Base-by-base conservation (phyloP, 2,888 invertebrate genomes). In the Agonopterix alstromeriana region DNA sequence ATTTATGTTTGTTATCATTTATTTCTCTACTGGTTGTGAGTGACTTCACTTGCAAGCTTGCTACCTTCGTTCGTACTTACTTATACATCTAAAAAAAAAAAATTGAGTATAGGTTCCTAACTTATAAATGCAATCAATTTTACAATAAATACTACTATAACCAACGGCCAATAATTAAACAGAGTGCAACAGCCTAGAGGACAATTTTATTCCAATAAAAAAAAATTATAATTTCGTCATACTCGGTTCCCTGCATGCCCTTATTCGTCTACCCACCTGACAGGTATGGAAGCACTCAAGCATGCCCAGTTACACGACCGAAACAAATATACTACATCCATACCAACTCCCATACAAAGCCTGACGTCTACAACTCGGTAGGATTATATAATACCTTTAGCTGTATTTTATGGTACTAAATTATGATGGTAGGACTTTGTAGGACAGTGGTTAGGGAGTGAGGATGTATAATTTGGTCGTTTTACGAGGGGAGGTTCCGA, bases 101-200 rank as follows among this genome's bases (percentile, higher is more conserved):
- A n/a, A 27, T 27, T 27, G 27, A 5, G 27, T 5, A 27, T 27
- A 27, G 5, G 0, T 27, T 27, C 5, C 27, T 27, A 27, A 27
- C 5, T 5, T 5, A 5, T 1, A 27, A 27, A 7, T 27, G 7
- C 27, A 3, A 5, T 27, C 17, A 2, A 17, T 0, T 17, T 2
- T 17, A 2, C 17, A 38, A n/a, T 38, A 10, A 17, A 38, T 10
- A n/a, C n/a, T 10, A 38, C 10, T 10, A 38, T 10, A 17, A 38
- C 10, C 10, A 2, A 3, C 38, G n/a, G 38, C 10, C 27, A 38
- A 10, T 38, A 65, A 65, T 69, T 69, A 62, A 50, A 53, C 51
- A 50, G 67, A 68, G 83, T 69, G 77, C 82, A 82, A 82, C 70
- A 77, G 63, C 77, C 81, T 68, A 59, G 55, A 61, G 65, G 66